Base-by-base conservation (phyloP, 2,888 invertebrate genomes). In the Lapara coniferarum region DNA sequence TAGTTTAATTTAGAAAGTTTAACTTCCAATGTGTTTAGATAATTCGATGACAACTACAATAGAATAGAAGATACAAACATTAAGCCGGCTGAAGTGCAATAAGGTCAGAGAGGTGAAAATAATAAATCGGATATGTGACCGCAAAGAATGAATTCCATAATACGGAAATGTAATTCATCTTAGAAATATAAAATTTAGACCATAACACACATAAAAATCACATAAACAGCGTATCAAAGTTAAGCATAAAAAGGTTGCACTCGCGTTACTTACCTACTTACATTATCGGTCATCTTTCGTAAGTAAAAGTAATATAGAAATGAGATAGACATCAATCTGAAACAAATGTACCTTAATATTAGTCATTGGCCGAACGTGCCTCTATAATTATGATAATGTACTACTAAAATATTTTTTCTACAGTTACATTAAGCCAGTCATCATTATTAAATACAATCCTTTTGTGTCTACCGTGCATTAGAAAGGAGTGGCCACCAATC, bases 331-430 rank as follows among this genome's bases (percentile, higher is more conserved):
- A 77, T 75, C 75, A 75, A 77, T 76, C 72, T 74, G 73, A 78
- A 75, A 74, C 77, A 77, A 76, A 77, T 79, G 79, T 80, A 78
- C 76, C 75, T 74, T 76, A 77, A 80, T 79, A 81, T 84, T 82
- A 85, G 82, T 79, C 83, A 80, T 74, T 82, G 80, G 71, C 80
- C 79, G 78, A 84, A 85, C 86, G 78, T 89, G 44, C 30, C 70
- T 68, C 68, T 70, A 83, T 90, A 90, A 91, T 91, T 91, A 91
- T 89, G 79, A 85, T 91, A 90, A 91, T 91, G 89, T 81, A 81
- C 80, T 81, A 80, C 85, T 86, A 85, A 89, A 89, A 89, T 82
- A 84, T 85, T 80, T 87, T 88, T 89, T 85, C 77, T 49, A 82
- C 70, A 79, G 78, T 73, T 79, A 81, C 81, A 83, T 78, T 66